Conservation (phyloP, 2,888 invertebrate species). For the Harpalus rufipes region DNA sequence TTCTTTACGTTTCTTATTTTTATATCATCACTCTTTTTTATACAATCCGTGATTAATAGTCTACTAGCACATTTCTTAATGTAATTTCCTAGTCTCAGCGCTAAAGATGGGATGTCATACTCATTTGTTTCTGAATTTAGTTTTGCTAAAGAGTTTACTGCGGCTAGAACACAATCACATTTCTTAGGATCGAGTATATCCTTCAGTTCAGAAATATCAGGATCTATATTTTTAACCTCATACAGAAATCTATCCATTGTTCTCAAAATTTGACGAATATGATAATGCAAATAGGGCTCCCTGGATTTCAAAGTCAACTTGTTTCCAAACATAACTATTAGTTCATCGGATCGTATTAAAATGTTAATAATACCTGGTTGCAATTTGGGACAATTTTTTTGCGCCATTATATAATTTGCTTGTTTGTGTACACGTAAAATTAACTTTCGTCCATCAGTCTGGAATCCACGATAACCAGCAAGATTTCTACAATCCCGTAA, state of each 20-base stretch:
- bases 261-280: no score
- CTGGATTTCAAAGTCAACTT: no score
- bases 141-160: background rate
- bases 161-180: background rate
- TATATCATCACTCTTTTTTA: background rate
- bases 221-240: background rate
- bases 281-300: no score
- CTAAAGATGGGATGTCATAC: slow-evolving; percentile 2
- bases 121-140: background rate
- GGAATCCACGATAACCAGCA: slow-evolving; percentile 26
- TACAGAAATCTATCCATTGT: background rate
- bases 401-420: no score
- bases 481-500: slow-evolving; percentile 7
- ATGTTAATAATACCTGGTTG: no score
- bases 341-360: no score
- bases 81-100: background rate
- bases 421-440: background rate
- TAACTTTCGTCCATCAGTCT: slow-evolving; percentile 19
- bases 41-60: background rate
- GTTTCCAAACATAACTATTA: no score
- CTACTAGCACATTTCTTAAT: slow-evolving; percentile 8
- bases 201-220: background rate
- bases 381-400: no score
- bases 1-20: background rate
- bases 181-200: background rate